Evolutionary conservation across 2,888 invertebrate species (phyloP).

Genomic region (Myathropa florea): DNA sequence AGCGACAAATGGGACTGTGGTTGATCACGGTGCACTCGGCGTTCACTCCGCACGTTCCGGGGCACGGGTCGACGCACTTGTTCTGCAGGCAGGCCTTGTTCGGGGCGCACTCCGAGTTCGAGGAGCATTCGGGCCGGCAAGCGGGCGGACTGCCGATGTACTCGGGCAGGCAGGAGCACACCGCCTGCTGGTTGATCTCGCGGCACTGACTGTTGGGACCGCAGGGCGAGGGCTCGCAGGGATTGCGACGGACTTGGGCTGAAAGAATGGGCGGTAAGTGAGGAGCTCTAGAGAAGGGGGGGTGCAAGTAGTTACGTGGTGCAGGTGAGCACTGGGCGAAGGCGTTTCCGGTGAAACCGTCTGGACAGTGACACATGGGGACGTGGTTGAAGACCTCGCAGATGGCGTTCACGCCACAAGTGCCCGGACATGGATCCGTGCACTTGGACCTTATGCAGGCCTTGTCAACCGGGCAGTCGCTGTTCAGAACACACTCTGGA

Average conservation of each 20-base stretch:
- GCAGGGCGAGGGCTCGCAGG: constrained; percentile 86
- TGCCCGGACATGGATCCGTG: constrained; percentile 86
- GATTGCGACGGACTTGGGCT: constrained; percentile 79
- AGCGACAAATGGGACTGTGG: constrained; percentile 89
- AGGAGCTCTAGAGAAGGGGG: no score
- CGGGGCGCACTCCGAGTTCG: constrained; percentile 86
- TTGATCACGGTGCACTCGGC: constrained; percentile 89
- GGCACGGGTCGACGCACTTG: constrained; percentile 88
- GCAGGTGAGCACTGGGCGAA: constrained; percentile 84
- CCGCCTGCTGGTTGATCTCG: constrained; percentile 84
- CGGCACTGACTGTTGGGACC: constrained; percentile 88
- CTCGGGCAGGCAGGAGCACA: constrained; percentile 86
- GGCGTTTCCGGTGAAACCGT: constrained; percentile 86
- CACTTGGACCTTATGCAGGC: constrained; percentile 87
- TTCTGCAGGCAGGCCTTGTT: constrained; percentile 86
- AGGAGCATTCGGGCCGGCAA: constrained; percentile 87
- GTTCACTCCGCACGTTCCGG: constrained; percentile 87
- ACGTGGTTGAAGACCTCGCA: constrained; percentile 88
- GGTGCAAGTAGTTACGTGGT: constrained; percentile 65
- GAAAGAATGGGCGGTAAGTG: constrained; percentile 49
- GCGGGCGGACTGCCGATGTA: constrained; percentile 88
- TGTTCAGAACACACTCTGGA: constrained; percentile 86
- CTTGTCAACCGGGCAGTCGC: constrained; percentile 85
- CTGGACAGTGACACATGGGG: constrained; percentile 87
- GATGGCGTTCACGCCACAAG: constrained; percentile 86